These are phyloP conservation scores for Pipra filicauda DNA, from an alignment of 2,113 vertebrate genomes.

Conservation along the genomic window DNA sequence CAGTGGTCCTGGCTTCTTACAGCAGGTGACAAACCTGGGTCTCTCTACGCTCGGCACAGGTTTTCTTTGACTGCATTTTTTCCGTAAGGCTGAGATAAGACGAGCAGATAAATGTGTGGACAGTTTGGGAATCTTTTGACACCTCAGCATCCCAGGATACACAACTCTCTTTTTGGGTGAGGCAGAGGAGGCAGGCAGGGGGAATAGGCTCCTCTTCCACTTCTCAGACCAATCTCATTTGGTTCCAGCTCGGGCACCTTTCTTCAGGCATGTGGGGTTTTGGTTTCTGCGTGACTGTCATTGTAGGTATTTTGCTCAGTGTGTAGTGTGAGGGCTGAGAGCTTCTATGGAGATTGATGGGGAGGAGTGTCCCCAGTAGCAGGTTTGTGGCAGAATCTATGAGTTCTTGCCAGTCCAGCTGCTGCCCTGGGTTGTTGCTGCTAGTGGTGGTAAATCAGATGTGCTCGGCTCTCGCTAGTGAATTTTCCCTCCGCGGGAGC, in stretches of 20 bases:
- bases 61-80: background rate
- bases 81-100: background rate
- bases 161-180: background rate
- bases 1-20: conserved; percentile 59
- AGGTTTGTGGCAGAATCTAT: background rate
- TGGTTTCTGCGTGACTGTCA: background rate
- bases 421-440: background rate
- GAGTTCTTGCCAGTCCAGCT: background rate
- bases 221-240: background rate
- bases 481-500: background rate
- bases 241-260: background rate
- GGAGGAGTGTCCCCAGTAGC: background rate
- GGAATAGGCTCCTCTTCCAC: background rate
- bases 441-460: background rate
- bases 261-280: background rate
- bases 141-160: background rate
- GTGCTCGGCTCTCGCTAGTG: background rate
- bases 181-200: background rate
- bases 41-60: background rate
- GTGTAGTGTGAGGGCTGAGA: background rate
- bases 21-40: conserved; percentile 60
- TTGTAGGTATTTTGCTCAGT: background rate
- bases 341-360: background rate
- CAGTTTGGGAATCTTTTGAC: background rate
- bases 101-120: background rate